Evolutionary conservation across 2,888 invertebrate species (phyloP), one percentile per base, ranked within the genome.

Genomic region (Sericinus montela): DNA sequence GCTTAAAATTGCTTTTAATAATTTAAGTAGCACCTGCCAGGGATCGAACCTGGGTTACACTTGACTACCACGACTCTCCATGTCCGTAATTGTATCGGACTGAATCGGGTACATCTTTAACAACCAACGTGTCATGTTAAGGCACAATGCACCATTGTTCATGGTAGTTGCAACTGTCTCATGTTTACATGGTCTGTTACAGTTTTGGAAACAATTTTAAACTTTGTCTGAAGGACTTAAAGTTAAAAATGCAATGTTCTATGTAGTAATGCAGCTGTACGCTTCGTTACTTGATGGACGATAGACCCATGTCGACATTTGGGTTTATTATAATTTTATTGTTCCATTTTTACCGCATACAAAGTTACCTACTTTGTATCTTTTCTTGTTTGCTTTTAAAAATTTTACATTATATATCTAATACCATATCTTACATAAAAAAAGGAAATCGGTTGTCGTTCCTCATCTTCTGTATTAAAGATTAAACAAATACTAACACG

Each of bases 101-200:
- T 15, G 32, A 28, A 35, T 25, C 32, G 47, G 49, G 53, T 53
- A 45, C 42, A 45, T 48, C 42, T 28, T 34, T 41, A 37, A 47
- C 46, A 23, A 37, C 51, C 52, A 25, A 19, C 35, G 43, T 45
- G 45, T 49, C 54, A 57, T 59, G 60, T 54, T 60, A 62, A 67
- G 62, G 59, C 61, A 80, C 80, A 80, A 80, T 80, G 64, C 69
- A 19, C 68, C 53, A 80, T 80, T 80, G 80, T 80, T 66, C 58
- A 52, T 45, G 51, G 58, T 47, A 54, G 45, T 38, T 10, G 38
- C 42, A n/a, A 36, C 48, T 48, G 42, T 42, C 29, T 37, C 14
- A 28, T 44, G 43, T 43, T 11, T 25, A 29, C 28, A 9, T 32
- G n/a, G 23, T 23, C 13, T 34, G 8, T 41, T 16, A 28, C 7